A percentile compares a stretch with the other conserved stretches of the same genome.
Evolutionary conservation across 64 coral and sea anemone species (phyloP).

Genomic region (Actinia equina): DNA sequence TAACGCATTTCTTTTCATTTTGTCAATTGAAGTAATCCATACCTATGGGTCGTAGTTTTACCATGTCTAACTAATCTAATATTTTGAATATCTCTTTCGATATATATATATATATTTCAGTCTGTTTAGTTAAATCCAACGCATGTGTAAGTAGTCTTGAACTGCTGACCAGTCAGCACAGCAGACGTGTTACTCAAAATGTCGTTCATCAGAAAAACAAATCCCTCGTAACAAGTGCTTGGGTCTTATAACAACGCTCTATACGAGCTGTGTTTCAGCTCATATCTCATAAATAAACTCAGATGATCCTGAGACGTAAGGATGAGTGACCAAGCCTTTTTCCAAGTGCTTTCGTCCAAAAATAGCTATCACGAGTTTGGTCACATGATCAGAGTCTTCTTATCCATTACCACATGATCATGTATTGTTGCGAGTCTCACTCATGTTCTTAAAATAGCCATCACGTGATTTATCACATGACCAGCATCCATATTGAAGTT

Average conservation of each 20-base stretch:
- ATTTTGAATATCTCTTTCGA: no score
- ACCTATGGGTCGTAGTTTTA: no score
- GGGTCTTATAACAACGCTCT: no score
- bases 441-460: background rate
- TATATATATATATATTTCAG: no score
- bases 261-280: background rate
- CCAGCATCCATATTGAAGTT: background rate
- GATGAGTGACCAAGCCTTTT: no score
- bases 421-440: background rate
- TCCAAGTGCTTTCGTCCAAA: no score
- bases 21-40: no score
- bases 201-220: background rate
- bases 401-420: background rate
- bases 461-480: background rate
- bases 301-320: background rate
- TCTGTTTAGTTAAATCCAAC: background rate
- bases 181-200: background rate
- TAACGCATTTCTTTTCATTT: no score
- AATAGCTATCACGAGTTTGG: no score
- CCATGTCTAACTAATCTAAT: no score
- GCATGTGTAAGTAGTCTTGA: background rate
- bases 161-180: background rate
- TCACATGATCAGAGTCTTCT: background rate
- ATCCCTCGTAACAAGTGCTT: background rate
- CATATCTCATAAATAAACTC: background rate